phyloP scores from a whole-genome alignment of 2,113 vertebrate species.

The Propithecus coquereli region DNA sequence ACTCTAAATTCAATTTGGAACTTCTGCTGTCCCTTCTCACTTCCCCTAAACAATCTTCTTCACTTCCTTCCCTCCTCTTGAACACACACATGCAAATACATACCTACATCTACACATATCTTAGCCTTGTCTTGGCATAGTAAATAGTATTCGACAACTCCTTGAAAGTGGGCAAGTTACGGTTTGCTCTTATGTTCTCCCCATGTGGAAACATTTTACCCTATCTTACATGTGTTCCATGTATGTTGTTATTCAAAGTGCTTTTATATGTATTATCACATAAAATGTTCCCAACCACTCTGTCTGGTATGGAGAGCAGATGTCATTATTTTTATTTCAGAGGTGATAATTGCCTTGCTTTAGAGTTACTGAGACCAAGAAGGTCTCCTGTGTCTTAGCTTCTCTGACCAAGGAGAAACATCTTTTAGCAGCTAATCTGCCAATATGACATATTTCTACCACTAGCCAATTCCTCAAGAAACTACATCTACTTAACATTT shows the following conservation, averaged over 20 bases:
- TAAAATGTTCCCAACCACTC: not conserved
- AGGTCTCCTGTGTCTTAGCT: not conserved
- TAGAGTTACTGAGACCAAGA: not conserved
- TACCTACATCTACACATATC: too few relatives aligned
- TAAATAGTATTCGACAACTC: not conserved
- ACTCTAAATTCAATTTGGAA: not conserved
- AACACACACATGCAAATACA: not conserved
- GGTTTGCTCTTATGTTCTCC: not conserved
- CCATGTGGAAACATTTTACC: not conserved
- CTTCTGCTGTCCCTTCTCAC: not conserved
- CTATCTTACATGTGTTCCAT: not conserved
- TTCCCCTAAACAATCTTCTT: not conserved
- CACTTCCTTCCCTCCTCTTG: not conserved
- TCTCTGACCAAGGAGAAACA: not conserved
- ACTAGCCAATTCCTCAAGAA: not conserved
- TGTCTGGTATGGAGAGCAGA: not conserved
- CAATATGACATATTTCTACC: not conserved
- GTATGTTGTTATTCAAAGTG: not conserved
- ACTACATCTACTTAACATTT: not conserved
- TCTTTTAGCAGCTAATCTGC: not conserved
- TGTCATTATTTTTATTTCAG: not conserved
- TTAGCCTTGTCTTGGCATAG: not conserved
- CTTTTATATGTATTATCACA: not conserved
- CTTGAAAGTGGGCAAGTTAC: not conserved
- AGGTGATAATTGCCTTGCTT: not conserved